Evolutionary conservation across 2,797 vertebrate genomes (phyloP).

Genomic region (Catharus ustulatus): DNA sequence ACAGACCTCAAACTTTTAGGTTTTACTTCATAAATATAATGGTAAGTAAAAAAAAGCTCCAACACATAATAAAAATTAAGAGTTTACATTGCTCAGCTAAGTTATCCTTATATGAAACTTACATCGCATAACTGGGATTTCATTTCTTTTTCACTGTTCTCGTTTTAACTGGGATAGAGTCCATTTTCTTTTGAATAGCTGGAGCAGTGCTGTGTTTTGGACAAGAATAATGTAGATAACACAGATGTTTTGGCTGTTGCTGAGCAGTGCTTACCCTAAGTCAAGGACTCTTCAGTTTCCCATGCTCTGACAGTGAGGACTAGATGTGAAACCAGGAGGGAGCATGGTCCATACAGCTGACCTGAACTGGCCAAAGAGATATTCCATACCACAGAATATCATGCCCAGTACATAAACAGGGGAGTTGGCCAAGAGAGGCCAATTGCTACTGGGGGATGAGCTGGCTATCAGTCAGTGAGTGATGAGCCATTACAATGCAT

Average conservation of each 20-base stretch:
- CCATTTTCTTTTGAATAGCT: background rate
- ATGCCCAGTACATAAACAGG: background rate
- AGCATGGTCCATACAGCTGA: background rate
- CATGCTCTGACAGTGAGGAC: background rate
- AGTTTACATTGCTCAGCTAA: background rate
- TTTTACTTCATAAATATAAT: background rate
- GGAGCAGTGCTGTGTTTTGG: background rate
- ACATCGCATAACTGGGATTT: background rate
- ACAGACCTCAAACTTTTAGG: background rate
- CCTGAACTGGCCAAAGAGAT: background rate
- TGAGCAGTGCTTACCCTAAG: background rate
- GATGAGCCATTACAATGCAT: background rate
- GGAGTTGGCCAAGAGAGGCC: background rate
- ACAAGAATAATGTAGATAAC: background rate
- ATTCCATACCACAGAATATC: background rate
- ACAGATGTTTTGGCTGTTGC: background rate
- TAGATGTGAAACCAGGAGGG: background rate
- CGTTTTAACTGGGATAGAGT: background rate
- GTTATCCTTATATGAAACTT: background rate
- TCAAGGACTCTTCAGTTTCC: background rate
- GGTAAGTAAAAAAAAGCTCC: background rate
- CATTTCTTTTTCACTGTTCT: background rate
- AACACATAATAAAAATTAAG: background rate
- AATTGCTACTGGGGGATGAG: rapidly evolving
- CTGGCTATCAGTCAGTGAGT: background rate